These are phyloP conservation scores for Acanthis flammea DNA, from an alignment of 2,797 vertebrate genomes.

Conservation along the genomic window DNA sequence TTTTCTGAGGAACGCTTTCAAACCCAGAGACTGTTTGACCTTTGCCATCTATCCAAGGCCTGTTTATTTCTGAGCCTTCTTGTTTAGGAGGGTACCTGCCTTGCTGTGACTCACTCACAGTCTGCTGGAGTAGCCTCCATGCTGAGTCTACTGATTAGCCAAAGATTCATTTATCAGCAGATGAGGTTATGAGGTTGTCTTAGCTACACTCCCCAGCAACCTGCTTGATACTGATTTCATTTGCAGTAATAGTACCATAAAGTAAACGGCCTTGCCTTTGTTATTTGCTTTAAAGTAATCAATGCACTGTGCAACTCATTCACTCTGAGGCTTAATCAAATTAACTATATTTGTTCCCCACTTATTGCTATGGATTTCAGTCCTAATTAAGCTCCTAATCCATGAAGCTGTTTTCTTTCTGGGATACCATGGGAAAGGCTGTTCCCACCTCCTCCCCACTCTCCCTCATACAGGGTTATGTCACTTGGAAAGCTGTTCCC, in stretches of 20 bases:
- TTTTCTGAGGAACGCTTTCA: not conserved
- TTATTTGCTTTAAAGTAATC: conserved; percentile 68
- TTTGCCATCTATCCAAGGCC: not conserved
- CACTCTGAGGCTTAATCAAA: conserved; percentile 64
- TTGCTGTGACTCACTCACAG: conserved; percentile 16
- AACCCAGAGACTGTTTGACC: not conserved
- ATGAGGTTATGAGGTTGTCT: conserved; percentile 58
- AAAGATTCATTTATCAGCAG: conserved; percentile 57
- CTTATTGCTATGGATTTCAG: conserved; percentile 66
- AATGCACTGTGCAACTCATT: conserved; percentile 56
- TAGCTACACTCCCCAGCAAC: conserved; percentile 51
- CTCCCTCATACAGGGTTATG: not conserved
- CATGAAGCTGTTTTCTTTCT: conserved; percentile 55
- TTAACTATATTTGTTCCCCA: conserved; percentile 66
- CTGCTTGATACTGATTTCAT: conserved; percentile 59
- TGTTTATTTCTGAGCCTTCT: not conserved
- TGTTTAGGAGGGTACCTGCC: not conserved
- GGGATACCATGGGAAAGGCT: conserved; percentile 34
- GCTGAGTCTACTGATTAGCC: conserved; percentile 50
- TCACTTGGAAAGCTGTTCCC: conserved; percentile 48
- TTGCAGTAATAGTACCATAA: conserved; percentile 52
- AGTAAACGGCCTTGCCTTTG: conserved; percentile 59
- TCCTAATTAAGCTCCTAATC: conserved; percentile 65
- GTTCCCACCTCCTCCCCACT: not conserved
- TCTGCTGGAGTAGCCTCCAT: not conserved